These are phyloP conservation scores for Thermophis baileyi DNA, from an alignment of 2,113 vertebrate genomes.

Conservation along the genomic window DNA sequence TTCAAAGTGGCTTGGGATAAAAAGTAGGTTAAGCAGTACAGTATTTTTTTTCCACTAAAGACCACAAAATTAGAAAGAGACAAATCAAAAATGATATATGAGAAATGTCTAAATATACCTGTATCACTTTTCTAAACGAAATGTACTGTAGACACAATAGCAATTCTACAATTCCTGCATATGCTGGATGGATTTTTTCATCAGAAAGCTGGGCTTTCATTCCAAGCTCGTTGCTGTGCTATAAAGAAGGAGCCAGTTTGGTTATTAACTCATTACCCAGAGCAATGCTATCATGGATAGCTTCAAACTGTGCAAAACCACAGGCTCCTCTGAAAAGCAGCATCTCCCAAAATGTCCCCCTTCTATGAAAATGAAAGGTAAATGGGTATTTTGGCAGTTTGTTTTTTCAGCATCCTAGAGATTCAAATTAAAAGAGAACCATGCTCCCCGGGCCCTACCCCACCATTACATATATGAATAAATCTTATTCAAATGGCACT, in stretches of 20 bases:
- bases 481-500: slow-evolving; percentile 22
- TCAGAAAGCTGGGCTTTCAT: neutral
- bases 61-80: neutral
- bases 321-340: neutral
- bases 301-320: neutral
- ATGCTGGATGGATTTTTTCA: neutral
- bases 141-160: neutral
- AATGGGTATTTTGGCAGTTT: slow-evolving; percentile 9
- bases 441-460: neutral
- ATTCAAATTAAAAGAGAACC: neutral
- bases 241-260: neutral
- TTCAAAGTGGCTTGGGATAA: neutral
- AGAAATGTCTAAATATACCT: neutral
- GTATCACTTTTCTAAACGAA: neutral
- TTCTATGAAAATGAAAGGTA: neutral
- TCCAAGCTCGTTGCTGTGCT: neutral
- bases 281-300: neutral
- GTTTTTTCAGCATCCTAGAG: rapidly evolving
- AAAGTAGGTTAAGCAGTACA: neutral
- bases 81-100: neutral
- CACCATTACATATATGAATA: rapidly evolving
- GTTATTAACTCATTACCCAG: neutral
- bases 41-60: neutral
- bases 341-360: neutral
- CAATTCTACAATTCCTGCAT: neutral